Evolutionary conservation across 2,888 invertebrate species (phyloP).

Genomic region (Hypselothyrea guttata): DNA sequence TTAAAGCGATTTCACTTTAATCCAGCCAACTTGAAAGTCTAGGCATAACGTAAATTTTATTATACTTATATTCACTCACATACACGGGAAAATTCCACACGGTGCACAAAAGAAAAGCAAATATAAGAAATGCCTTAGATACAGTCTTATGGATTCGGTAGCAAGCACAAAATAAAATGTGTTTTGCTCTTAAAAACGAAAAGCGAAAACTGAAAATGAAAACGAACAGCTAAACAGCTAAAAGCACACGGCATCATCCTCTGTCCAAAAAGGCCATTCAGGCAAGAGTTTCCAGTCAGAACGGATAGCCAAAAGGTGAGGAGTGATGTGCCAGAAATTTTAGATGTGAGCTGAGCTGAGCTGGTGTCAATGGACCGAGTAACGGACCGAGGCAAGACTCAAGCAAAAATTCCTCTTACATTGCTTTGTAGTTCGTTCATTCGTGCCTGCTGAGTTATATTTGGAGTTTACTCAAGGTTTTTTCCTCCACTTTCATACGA

Average conservation of each 20-base stretch:
- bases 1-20: conserved; percentile 43
- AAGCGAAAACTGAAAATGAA: conserved; percentile 12
- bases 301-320: background rate
- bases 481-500: conserved; percentile 7
- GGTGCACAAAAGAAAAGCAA: background rate
- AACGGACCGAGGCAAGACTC: conserved; percentile 20
- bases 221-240: conserved; percentile 18
- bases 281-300: background rate
- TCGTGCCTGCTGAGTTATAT: background rate
- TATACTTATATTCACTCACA: conserved; percentile 10
- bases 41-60: conserved; percentile 14
- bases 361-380: background rate
- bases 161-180: conserved; percentile 14
- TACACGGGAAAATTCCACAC: conserved; percentile 19
- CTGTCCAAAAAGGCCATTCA: conserved; percentile 9
- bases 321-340: too few species aligned
- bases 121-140: conserved; percentile 16
- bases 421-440: conserved; percentile 5
- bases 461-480: conserved; percentile 5
- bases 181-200: background rate
- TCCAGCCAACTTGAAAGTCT: conserved; percentile 30
- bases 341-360: too few species aligned
- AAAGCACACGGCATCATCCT: conserved; percentile 21
- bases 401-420: conserved; percentile 23
- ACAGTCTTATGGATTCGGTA: conserved; percentile 1